phyloP scores from a whole-genome alignment of 2,888 invertebrate genomes.

The Arctia plantaginis region DNA sequence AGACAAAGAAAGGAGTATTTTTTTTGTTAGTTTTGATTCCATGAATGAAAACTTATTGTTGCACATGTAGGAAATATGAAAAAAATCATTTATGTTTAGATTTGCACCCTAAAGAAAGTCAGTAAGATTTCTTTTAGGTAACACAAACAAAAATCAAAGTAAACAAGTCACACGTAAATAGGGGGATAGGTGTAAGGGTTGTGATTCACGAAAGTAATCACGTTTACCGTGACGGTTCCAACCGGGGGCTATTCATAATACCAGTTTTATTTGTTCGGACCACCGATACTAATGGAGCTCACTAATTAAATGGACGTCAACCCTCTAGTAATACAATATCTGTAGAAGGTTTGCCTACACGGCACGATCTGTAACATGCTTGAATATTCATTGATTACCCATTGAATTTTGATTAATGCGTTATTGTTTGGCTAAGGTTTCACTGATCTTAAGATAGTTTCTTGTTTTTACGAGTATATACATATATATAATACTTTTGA shows the following conservation, averaged over 20 bases:
- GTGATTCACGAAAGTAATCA: slow-evolving; percentile 55
- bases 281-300: slow-evolving; percentile 68
- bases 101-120: background rate
- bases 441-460: slow-evolving; percentile 34
- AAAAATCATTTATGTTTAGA: background rate
- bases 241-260: slow-evolving; percentile 64
- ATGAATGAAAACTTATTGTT: background rate
- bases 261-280: slow-evolving; percentile 68
- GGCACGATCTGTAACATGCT: slow-evolving; percentile 32
- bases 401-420: slow-evolving; percentile 60
- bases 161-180: slow-evolving; percentile 33
- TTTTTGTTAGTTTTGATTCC: too few relatives aligned
- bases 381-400: slow-evolving; percentile 60
- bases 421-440: slow-evolving; percentile 41
- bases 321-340: slow-evolving; percentile 45
- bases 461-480: slow-evolving; percentile 19
- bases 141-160: slow-evolving; percentile 37
- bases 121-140: background rate
- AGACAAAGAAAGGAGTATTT: too few relatives aligned
- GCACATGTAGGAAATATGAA: background rate
- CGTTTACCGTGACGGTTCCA: slow-evolving; percentile 54
- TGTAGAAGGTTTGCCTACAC: slow-evolving; percentile 31
- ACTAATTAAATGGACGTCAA: slow-evolving; percentile 74
- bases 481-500: background rate
- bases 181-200: slow-evolving; percentile 27